phyloP scores from a whole-genome alignment of 2,797 vertebrate genomes.

The Ambastaia sidthimunki region DNA sequence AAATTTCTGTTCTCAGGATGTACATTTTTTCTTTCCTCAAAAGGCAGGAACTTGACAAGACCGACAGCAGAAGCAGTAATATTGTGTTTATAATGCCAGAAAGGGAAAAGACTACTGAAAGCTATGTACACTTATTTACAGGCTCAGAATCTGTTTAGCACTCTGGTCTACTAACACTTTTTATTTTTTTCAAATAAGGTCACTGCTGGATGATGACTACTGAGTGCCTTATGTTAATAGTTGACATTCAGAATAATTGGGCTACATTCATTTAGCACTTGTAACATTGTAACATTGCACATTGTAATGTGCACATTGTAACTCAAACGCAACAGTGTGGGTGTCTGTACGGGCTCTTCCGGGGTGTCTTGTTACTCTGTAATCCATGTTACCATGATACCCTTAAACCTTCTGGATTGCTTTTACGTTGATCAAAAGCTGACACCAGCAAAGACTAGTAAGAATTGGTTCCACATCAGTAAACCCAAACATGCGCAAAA shows the following conservation, averaged over 20 bases:
- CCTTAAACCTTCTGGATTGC: constrained; percentile 4
- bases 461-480: constrained; percentile 57
- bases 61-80: no score
- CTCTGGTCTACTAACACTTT: no score
- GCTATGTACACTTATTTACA: no score
- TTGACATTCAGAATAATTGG: neutral
- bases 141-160: no score
- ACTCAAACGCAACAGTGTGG: neutral
- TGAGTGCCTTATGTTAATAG: neutral
- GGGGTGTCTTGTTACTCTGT: neutral
- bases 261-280: neutral
- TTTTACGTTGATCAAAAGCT: constrained; percentile 3
- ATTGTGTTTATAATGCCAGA: no score
- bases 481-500: constrained; percentile 32
- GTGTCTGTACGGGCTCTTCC: neutral
- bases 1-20: no score
- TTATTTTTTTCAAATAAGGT: neutral
- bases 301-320: no score
- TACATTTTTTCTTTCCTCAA: no score
- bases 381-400: neutral
- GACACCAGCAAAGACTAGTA: constrained; percentile 46
- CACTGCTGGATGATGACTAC: no score
- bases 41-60: no score
- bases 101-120: no score
- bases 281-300: no score